phyloP scores from a whole-genome alignment of 2,113 vertebrate genomes.

The Brachyhypopomus occidentalis region DNA sequence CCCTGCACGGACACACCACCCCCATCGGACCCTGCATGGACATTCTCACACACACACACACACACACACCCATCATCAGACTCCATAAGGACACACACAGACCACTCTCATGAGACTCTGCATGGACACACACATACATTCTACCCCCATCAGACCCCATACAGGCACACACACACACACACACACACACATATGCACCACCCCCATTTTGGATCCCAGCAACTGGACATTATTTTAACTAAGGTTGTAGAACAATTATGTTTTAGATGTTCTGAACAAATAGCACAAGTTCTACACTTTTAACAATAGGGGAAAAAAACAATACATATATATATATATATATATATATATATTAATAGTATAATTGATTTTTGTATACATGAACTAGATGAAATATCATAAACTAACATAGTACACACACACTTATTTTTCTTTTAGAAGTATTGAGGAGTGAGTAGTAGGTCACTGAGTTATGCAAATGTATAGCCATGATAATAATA shows the following conservation, averaged over 20 bases:
- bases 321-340: no score
- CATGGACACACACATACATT: conserved; percentile 10
- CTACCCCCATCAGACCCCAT: no score
- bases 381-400: background rate
- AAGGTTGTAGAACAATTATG: background rate
- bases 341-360: no score
- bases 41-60: background rate
- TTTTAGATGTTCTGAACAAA: background rate
- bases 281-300: background rate
- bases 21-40: no score
- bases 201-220: background rate
- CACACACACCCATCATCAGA: background rate
- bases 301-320: no score
- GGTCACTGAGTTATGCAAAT: no score
- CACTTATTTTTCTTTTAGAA: no score
- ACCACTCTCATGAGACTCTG: conserved; percentile 23
- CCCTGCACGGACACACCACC: background rate
- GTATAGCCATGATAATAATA: background rate
- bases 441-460: no score
- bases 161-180: conserved; percentile 9
- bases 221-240: background rate
- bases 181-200: background rate
- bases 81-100: conserved; percentile 5
- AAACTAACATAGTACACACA: background rate
- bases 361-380: no score